phyloP scores from a whole-genome alignment of 2,888 invertebrate genomes.

The Tinea pellionella region DNA sequence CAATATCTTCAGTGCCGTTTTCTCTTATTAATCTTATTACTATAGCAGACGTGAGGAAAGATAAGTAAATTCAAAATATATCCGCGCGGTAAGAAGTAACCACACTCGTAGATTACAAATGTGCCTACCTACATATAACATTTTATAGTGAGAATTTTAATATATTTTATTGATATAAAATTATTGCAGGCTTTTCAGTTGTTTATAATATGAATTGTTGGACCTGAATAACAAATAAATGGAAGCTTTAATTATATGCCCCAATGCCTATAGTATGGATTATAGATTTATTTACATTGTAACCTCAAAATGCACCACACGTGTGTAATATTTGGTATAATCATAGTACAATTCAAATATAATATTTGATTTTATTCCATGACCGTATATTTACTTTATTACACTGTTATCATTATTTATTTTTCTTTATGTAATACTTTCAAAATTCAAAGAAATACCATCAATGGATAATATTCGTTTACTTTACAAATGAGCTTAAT shows the following conservation, averaged over 20 bases:
- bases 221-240: not conserved
- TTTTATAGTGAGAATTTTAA: not conserved
- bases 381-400: too few species aligned
- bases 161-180: not conserved
- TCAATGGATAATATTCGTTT: not conserved
- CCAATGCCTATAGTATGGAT: not conserved
- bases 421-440: not conserved
- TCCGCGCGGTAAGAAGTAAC: not conserved
- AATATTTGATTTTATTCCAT: too few species aligned
- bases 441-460: not conserved
- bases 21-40: constrained; percentile 12
- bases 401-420: too few species aligned
- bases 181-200: not conserved
- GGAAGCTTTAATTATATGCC: not conserved
- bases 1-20: constrained; percentile 16
- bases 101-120: not conserved
- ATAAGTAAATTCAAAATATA: constrained; percentile 2
- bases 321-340: not conserved
- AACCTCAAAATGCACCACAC: not conserved
- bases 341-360: too few species aligned
- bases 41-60: not conserved
- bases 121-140: not conserved
- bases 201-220: not conserved
- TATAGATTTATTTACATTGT: not conserved
- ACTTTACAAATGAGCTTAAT: constrained; percentile 21